Percentiles rank a stretch among this genome's conserved stretches.
These are phyloP conservation scores for Caenorhabditis becei DNA, from an alignment of 2,888 invertebrate genomes.

Conservation along the genomic window DNA sequence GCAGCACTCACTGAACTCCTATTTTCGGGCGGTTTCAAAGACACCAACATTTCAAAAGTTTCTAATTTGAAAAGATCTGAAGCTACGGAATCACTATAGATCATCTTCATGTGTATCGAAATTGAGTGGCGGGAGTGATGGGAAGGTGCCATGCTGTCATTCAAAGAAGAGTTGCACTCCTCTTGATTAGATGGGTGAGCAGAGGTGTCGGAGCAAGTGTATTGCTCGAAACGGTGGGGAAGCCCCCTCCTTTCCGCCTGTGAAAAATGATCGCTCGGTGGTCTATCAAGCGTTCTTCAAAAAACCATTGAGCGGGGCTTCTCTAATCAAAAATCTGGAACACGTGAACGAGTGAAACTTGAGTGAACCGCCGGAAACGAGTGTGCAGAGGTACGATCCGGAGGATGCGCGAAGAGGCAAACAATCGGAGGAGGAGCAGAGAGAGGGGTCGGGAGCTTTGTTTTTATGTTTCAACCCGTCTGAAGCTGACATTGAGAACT, in stretches of 20 bases:
- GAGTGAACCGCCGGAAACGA: conserved; percentile 9
- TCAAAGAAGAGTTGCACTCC: conserved; percentile 17
- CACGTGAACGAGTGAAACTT: conserved; percentile 26
- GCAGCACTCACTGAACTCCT: too few relatives aligned
- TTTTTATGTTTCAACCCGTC: conserved; percentile 12
- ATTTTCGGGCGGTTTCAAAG: too few relatives aligned
- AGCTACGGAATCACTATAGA: neutral
- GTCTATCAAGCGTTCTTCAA: conserved; percentile 8
- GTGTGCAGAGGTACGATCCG: conserved; percentile 19
- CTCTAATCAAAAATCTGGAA: conserved; percentile 34
- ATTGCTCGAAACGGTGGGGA: neutral
- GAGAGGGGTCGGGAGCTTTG: neutral
- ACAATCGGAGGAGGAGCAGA: conserved; percentile 16
- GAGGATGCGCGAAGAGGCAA: conserved; percentile 23
- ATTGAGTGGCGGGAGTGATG: neutral
- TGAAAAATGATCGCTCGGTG: conserved; percentile 16
- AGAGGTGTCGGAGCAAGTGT: neutral
- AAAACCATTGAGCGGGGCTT: conserved; percentile 5
- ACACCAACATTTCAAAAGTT: neutral
- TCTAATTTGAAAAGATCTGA: neutral
- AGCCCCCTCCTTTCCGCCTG: neutral
- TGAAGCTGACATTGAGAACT: neutral
- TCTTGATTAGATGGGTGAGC: conserved; percentile 29
- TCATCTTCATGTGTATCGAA: neutral
- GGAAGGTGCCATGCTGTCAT: conserved; percentile 32